Evolutionary conservation across 2,797 vertebrate genomes (phyloP), one percentile per base, ranked within the genome.

Genomic region (Glyptemys insculpta): DNA sequence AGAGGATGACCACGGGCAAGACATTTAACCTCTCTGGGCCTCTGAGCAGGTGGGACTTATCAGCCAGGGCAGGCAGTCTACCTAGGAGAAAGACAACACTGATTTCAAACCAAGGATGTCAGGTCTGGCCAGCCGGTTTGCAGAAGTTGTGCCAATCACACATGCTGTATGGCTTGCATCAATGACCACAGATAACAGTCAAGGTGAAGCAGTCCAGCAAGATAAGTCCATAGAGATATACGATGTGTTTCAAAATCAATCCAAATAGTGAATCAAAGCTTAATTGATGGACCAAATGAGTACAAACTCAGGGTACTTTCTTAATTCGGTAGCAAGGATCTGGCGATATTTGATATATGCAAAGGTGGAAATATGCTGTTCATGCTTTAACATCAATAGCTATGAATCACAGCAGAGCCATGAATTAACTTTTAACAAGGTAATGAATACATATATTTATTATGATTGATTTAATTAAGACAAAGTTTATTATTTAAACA

Each of bases 391-490:
- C 3, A 53, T 52, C 52, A 31, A 34, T n/a, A 52, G 47, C 1
- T 29, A 57, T 12, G n/a, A 72, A 52, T 76, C 31, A 19, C 47
- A 50, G 62, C 4, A 25, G 50, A 6, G 7, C 0, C 0, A n/a
- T 41, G 3, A 0, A 0, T 12, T 9, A 50, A 47, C 3, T 1
- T 78, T 57, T 86, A 81, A 91, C 7, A 79, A 47, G n/a, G 15
- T 5, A 41, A 44, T 27, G 8, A 80, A 83, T 80, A 86, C 83
- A 54, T 62, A 80, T 0, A 2, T 0, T 1, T 72, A 31, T 83
- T 72, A 27, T 78, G 37, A 34, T 34, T 59, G 54, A 16, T n/a
- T 81, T 88, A 5, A 8, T 78, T 34, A 62, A 4, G 3, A 9
- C 2, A 1, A 54, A 56, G 7, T 9, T 87, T 59, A 76, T 1